Percentiles rank a stretch among this genome's conserved stretches.
Evolutionary conservation across 2,888 invertebrate genomes (phyloP).

Genomic region (Mimumesa dahlbomi): DNA sequence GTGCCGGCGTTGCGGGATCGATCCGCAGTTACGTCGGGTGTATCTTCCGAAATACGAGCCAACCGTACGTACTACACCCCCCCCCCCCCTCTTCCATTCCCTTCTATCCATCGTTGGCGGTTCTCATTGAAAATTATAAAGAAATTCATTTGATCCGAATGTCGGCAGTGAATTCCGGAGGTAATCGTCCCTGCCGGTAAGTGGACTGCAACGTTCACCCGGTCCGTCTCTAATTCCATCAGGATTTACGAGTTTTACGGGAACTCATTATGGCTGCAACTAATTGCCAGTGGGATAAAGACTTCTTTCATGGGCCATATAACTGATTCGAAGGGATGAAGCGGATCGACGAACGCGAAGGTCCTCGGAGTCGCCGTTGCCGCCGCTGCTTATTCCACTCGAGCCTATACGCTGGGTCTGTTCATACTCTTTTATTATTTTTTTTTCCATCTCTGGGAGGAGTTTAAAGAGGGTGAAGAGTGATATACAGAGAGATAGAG

Average conservation of each 20-base stretch:
- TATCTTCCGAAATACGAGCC: slow-evolving; percentile 25
- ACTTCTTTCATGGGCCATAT: slow-evolving; percentile 62
- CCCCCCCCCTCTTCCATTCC: no score
- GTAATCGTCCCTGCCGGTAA: slow-evolving; percentile 24
- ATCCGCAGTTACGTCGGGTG: background rate
- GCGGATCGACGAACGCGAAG: slow-evolving; percentile 36
- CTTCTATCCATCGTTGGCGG: background rate
- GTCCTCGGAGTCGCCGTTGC: slow-evolving; percentile 27
- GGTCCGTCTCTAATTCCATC: slow-evolving; percentile 58
- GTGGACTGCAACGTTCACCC: slow-evolving; percentile 39
- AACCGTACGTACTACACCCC: no score
- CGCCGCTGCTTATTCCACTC: slow-evolving; percentile 27
- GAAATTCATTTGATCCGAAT: slow-evolving; percentile 8
- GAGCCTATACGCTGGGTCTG: slow-evolving; percentile 20
- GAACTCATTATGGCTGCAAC: slow-evolving; percentile 64
- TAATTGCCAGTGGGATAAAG: slow-evolving; percentile 65
- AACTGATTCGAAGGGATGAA: slow-evolving; percentile 58
- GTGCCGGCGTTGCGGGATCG: slow-evolving; percentile 29
- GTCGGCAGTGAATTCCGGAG: slow-evolving; percentile 6
- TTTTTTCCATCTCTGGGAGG: background rate
- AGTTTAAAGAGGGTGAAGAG: slow-evolving; percentile 1
- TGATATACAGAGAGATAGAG: slow-evolving; percentile 8
- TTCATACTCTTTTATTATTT: background rate
- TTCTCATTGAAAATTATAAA: slow-evolving; percentile 26
- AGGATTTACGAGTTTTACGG: slow-evolving; percentile 64